A percentile compares a stretch with the other conserved stretches of the same genome.
These are phyloP conservation scores for Trachelipus rathkii DNA, from an alignment of 1,140 invertebrate species.

Conservation along the genomic window DNA sequence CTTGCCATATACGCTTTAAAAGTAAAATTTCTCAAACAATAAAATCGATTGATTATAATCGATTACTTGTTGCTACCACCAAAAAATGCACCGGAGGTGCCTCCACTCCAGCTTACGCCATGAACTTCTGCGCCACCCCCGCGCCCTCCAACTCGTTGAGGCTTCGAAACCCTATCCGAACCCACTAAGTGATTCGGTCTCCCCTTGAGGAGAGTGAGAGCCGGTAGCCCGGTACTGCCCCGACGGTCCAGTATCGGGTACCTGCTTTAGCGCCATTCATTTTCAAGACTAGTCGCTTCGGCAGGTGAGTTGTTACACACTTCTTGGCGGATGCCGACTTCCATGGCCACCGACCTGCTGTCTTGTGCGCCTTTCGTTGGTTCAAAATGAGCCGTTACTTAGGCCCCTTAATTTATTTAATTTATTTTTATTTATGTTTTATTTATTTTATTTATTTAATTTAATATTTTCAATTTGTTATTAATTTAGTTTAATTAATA, in stretches of 20 bases:
- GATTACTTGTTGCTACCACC: constrained; percentile 84
- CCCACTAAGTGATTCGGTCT: no score
- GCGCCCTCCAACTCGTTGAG: constrained; percentile 23
- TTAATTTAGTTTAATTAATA: no score
- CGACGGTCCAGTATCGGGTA: constrained; percentile 32
- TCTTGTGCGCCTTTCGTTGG: constrained; percentile 49
- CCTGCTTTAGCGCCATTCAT: constrained; percentile 79
- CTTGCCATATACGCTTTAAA: no score
- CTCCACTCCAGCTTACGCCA: constrained; percentile 71
- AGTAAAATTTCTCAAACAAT: no score
- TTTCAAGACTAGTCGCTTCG: constrained; percentile 83
- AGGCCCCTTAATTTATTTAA: no score
- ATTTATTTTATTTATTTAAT: no score
- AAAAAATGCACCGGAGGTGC: constrained; percentile 77
- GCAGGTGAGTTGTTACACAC: constrained; percentile 84
- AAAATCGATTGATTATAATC: no score
- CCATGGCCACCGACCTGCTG: constrained; percentile 85
- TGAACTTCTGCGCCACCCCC: constrained; percentile 69
- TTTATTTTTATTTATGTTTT: no score
- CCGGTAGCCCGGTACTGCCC: background rate
- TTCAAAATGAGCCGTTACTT: no score
- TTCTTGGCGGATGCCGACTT: constrained; percentile 83
- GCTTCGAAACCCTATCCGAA: constrained; percentile 19
- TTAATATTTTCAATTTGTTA: no score
- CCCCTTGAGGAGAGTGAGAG: no score